Base-by-base conservation (phyloP, 2,888 invertebrate genomes). In the Morpho achilles region DNA sequence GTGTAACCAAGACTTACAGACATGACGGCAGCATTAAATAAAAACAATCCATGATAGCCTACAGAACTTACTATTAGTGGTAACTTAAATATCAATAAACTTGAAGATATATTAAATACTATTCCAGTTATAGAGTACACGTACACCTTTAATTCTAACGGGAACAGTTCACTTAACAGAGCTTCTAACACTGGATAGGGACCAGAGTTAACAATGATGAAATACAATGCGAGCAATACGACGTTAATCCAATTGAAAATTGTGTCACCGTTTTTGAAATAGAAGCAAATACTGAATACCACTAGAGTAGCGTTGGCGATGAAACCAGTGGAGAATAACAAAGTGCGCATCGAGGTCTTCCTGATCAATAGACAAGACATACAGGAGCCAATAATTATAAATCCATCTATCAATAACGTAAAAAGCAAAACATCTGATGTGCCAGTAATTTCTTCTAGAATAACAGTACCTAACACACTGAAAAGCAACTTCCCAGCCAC, bases 11-110 rank as follows among this genome's bases (percentile, higher is more conserved):
- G 46, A 16, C 10, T 6, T 7, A 10, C 9, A 7, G 46, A 10
- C 46, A 46, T 46, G 6, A 46, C 9, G 16, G 9, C 16, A 4
- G 46, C 46, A 46, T 46, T 46, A 7, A 46, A 8, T 3, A 46
- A 16, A 16, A 10, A 46, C 2, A 10, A 46, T 46, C 46, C 46
- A 10, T 46, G 46, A 16, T 46, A 46, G 1, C 69, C 70, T 8
- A 73, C 65, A 3, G 40, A n/a, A 4, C 1, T 50, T 43, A 70
- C 69, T 60, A 69, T 57, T 10, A 52, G 49, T 4, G 67, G 53
- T n/a, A n/a, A 10, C 3, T n/a, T 7, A 8, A 53, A 48, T 40
- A 58, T 44, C n/a, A n/a, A 40, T 7, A 45, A 6, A 8, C 42
- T 41, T 1, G 53, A 40, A 3, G 16, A 32, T 32, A 32, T 32